phyloP scores from a whole-genome alignment of 2,888 invertebrate genomes.

The Mimachlamys varia region DNA sequence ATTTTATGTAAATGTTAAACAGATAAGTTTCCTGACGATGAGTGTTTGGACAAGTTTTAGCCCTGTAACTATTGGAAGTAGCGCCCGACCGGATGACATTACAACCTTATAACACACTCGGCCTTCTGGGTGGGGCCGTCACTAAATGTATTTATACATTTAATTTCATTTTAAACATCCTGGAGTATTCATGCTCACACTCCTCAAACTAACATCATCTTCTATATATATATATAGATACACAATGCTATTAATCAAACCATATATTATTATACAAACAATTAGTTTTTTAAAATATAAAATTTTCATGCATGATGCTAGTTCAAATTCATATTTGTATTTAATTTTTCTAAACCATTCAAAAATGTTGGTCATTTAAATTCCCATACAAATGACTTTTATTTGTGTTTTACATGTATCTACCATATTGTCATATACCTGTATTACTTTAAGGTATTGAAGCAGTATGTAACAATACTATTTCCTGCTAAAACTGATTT shows the following conservation, averaged over 20 bases:
- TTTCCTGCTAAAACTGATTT: no score
- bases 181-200: background rate
- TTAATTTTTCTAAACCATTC: background rate
- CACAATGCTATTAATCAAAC: background rate
- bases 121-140: background rate
- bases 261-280: background rate
- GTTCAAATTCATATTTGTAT: background rate
- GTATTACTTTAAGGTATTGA: no score
- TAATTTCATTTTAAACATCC: background rate
- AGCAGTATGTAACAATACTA: no score
- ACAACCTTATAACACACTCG: background rate
- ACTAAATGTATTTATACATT: background rate
- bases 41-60: background rate
- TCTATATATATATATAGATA: no score
- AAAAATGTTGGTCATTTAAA: background rate
- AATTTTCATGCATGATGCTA: background rate
- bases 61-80: background rate
- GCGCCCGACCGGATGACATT: background rate
- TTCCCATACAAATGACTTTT: background rate
- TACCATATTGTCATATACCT: no score
- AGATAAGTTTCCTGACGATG: background rate
- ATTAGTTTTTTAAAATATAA: background rate
- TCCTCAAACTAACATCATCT: background rate
- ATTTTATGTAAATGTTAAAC: slow-evolving; percentile 31
- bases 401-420: no score